These are phyloP conservation scores for Eupeodes latifasciatus DNA, from an alignment of 2,888 invertebrate species.

Conservation along the genomic window DNA sequence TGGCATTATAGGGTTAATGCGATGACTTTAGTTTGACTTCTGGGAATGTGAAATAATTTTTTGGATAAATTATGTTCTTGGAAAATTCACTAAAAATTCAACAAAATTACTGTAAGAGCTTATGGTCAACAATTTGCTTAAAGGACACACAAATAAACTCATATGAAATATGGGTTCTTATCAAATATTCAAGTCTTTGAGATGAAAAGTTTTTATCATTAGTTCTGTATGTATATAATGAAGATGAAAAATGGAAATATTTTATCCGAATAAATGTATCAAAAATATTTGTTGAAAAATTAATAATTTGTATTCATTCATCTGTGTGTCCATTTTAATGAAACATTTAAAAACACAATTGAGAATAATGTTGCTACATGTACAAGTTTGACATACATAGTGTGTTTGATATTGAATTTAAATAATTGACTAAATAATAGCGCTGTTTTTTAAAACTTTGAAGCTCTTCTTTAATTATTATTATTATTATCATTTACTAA, in stretches of 20 bases:
- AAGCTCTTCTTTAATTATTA: too few relatives aligned
- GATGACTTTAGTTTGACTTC: constrained; percentile 17
- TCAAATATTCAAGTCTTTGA: not conserved
- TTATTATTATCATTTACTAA: too few relatives aligned
- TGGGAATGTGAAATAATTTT: not conserved
- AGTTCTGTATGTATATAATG: not conserved
- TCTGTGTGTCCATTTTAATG: too few relatives aligned
- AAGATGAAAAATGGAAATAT: not conserved
- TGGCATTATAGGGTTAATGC: not conserved
- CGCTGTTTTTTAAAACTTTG: too few relatives aligned
- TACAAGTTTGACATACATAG: too few relatives aligned
- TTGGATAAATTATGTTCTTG: not conserved
- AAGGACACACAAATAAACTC: not conserved
- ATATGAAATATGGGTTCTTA: not conserved
- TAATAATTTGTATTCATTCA: too few relatives aligned
- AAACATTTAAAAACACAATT: too few relatives aligned
- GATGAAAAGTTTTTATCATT: not conserved
- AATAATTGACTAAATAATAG: too few relatives aligned
- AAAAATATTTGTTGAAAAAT: too few relatives aligned
- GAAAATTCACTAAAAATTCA: not conserved
- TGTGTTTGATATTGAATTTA: too few relatives aligned
- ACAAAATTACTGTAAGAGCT: not conserved
- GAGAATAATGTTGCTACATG: too few relatives aligned
- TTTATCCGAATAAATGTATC: not conserved
- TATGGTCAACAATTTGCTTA: not conserved